A percentile compares a stretch with the other conserved stretches of the same genome.
These are phyloP conservation scores for Heliconius nattereri DNA, from an alignment of 1,140 invertebrate species.

Conservation along the genomic window DNA sequence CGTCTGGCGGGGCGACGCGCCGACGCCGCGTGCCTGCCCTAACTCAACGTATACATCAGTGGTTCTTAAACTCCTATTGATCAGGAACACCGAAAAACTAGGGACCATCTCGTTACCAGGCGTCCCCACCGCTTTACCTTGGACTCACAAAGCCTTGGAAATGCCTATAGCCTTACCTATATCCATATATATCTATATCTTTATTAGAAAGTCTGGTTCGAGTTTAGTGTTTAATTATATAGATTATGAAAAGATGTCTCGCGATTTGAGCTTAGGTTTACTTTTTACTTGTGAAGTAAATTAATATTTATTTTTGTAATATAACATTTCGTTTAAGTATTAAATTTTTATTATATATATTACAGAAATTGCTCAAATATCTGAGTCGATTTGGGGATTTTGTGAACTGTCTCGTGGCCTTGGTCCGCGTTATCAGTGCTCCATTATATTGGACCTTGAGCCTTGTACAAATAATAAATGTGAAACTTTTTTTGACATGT, in stretches of 20 bases:
- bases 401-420: background rate
- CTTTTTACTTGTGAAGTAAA: background rate
- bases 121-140: conserved; percentile 26
- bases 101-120: conserved; percentile 34
- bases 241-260: background rate
- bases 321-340: background rate
- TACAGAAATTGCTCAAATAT: background rate
- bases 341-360: background rate
- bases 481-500: background rate
- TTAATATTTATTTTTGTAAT: background rate
- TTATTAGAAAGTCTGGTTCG: background rate
- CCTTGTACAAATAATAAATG: background rate
- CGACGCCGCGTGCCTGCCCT: conserved; percentile 73
- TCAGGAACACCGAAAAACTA: conserved; percentile 34
- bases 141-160: conserved; percentile 12
- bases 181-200: background rate
- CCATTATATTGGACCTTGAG: background rate
- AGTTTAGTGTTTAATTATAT: conserved; percentile 3
- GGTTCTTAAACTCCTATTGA: conserved; percentile 43
- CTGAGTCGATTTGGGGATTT: background rate
- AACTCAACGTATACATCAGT: conserved; percentile 63
- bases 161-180: background rate
- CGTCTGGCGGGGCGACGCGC: conserved; percentile 49
- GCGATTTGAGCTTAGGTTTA: background rate
- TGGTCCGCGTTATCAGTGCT: background rate